Percentiles rank a stretch among this genome's conserved stretches.
Conservation (phyloP, 2,888 invertebrate genomes). For the Oligia strigilis region DNA sequence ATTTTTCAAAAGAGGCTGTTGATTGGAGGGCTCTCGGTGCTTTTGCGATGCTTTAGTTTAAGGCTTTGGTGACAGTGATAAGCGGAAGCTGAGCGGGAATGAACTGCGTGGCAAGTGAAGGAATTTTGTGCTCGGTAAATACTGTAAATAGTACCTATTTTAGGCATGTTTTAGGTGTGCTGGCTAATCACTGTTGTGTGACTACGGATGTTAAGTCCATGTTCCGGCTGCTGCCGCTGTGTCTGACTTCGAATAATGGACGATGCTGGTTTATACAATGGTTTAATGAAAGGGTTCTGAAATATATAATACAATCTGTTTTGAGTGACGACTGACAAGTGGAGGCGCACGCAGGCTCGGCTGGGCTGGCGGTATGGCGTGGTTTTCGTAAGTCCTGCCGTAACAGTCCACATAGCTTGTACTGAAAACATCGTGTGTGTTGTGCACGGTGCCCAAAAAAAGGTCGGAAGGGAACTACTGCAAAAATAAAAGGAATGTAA, state of each 20-base stretch:
- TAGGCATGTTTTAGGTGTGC: neutral
- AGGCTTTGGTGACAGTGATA: conserved; percentile 31
- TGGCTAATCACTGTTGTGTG: neutral
- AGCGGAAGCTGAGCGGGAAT: neutral
- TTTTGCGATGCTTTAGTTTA: conserved; percentile 72
- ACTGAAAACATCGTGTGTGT: neutral
- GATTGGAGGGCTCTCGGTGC: conserved; percentile 65
- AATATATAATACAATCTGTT: too few relatives aligned
- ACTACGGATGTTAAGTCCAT: neutral
- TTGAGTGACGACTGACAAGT: too few relatives aligned
- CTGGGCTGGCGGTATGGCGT: too few relatives aligned
- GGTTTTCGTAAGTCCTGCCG: too few relatives aligned
- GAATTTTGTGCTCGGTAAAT: neutral
- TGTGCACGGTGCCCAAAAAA: neutral
- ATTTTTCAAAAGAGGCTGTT: conserved; percentile 78
- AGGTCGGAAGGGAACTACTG: neutral
- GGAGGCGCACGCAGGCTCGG: too few relatives aligned
- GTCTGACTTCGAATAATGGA: too few relatives aligned
- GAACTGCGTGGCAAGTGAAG: neutral
- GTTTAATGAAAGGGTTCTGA: too few relatives aligned
- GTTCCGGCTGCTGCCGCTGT: too few relatives aligned
- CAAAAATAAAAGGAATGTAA: neutral
- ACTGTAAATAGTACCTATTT: neutral
- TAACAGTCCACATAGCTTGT: too few relatives aligned
- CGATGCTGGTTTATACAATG: too few relatives aligned